Evolutionary conservation across 2,797 vertebrate genomes (phyloP).

Genomic region (Eulemur albifrons): DNA sequence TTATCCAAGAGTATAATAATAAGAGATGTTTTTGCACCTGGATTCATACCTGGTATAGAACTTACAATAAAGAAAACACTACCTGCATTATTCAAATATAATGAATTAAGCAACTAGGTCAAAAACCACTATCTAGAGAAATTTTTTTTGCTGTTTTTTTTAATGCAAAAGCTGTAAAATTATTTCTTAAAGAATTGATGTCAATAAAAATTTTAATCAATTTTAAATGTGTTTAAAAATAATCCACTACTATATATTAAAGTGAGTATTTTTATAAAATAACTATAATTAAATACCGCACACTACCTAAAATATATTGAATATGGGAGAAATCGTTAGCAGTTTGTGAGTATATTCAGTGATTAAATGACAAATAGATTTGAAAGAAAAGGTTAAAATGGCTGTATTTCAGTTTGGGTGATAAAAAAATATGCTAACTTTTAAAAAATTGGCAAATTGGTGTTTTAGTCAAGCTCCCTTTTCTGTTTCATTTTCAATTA

Average conservation of each 20-base stretch:
- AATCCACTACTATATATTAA: neutral
- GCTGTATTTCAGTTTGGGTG: neutral
- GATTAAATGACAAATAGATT: neutral
- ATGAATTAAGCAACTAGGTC: neutral
- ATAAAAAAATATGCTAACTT: neutral
- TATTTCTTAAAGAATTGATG: neutral
- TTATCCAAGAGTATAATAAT: neutral
- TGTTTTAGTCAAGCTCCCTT: neutral
- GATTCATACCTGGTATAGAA: neutral
- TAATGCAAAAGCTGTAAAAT: neutral
- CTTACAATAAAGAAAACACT: neutral
- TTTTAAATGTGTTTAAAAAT: neutral
- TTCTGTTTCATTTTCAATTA: neutral
- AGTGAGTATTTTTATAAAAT: neutral
- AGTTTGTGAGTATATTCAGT: neutral
- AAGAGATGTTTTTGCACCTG: neutral
- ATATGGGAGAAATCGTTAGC: neutral
- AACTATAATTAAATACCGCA: neutral
- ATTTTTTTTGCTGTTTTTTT: neutral
- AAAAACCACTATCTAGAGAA: neutral
- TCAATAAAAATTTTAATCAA: neutral
- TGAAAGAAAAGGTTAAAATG: neutral
- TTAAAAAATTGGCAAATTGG: neutral
- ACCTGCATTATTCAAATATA: neutral
- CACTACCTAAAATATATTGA: neutral